Evolutionary conservation across 2,888 invertebrate genomes (phyloP).

Genomic region (Hesperia comma): DNA sequence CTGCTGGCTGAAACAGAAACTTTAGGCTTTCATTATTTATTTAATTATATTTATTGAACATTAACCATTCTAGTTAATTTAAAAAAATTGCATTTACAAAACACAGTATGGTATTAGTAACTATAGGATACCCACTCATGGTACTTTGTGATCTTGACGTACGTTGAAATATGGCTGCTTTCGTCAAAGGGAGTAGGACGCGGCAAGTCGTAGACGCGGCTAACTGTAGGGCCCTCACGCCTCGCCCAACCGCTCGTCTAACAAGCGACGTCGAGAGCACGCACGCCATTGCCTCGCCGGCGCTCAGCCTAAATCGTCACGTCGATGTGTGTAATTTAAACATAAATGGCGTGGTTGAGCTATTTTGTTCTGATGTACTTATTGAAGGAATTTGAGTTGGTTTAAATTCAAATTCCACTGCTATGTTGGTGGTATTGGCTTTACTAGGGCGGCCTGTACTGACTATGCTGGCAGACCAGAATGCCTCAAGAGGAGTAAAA

Average conservation of each 20-base stretch:
- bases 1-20: too few species aligned
- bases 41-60: too few species aligned
- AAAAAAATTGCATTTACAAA: too few species aligned
- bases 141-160: background rate
- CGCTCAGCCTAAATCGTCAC: constrained; percentile 2
- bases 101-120: too few species aligned
- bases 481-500: too few species aligned
- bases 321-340: constrained; percentile 11
- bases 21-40: too few species aligned
- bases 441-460: background rate
- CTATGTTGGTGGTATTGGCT: too few species aligned
- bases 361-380: background rate
- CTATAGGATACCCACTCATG: background rate
- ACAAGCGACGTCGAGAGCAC: constrained; percentile 16
- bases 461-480: background rate
- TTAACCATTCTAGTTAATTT: too few species aligned
- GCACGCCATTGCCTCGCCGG: constrained; percentile 2
- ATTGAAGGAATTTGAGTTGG: too few species aligned
- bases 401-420: too few species aligned
- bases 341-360: background rate
- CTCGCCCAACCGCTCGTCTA: constrained; percentile 11
- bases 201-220: constrained; percentile 1
- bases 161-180: background rate
- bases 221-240: constrained; percentile 18
- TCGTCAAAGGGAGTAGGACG: constrained; percentile 2